Evolutionary conservation across 2,888 invertebrate genomes (phyloP).

Genomic region (Eretmocerus hayati): DNA sequence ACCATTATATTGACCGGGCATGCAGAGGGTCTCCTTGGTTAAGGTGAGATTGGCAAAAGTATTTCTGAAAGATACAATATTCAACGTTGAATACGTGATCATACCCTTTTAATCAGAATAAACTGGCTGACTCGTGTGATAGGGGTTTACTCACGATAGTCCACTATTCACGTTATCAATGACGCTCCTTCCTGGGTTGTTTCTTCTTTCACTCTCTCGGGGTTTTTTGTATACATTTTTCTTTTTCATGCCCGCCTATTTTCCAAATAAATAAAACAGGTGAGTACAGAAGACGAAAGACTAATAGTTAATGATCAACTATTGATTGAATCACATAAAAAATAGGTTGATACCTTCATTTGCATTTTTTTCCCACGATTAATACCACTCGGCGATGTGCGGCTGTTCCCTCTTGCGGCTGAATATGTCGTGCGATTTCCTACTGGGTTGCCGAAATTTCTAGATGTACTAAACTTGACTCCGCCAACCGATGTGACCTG

Average conservation of each 20-base stretch:
- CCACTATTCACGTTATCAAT: constrained; percentile 39
- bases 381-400: constrained; percentile 29
- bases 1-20: constrained; percentile 39
- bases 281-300: constrained; percentile 18
- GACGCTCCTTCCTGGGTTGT: constrained; percentile 35
- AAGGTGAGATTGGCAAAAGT: constrained; percentile 28
- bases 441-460: constrained; percentile 35
- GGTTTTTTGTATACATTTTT: constrained; percentile 37
- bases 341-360: constrained; percentile 38
- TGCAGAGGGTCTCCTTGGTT: constrained; percentile 32
- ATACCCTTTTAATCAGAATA: too few relatives aligned
- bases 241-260: constrained; percentile 42
- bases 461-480: constrained; percentile 37
- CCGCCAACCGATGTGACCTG: constrained; percentile 47
- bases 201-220: constrained; percentile 40
- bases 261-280: constrained; percentile 21
- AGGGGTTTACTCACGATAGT: constrained; percentile 34
- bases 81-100: constrained; percentile 13
- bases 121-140: too few relatives aligned
- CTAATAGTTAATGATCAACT: constrained; percentile 3
- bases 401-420: constrained; percentile 33
- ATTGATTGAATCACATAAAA: constrained; percentile 19
- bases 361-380: constrained; percentile 42
- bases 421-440: constrained; percentile 38
- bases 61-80: constrained; percentile 27